Conservation (phyloP, 2,113 vertebrate species). For the Enhydra lutris region DNA sequence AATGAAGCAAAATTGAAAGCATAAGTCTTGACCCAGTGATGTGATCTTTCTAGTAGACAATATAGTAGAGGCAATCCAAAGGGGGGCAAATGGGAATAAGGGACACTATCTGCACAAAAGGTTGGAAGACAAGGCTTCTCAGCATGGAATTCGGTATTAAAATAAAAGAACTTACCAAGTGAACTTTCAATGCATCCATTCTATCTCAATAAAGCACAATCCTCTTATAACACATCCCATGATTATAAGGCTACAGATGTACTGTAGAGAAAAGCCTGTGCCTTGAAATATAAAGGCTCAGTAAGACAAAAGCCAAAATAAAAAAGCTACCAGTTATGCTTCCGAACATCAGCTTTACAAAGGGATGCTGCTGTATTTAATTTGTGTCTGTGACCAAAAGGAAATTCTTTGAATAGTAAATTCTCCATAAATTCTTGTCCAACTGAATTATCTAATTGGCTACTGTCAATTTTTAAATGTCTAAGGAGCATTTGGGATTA, state of each 20-base stretch:
- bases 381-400: constrained; percentile 33
- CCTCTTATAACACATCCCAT: constrained; percentile 30
- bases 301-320: constrained; percentile 49
- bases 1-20: constrained; percentile 75
- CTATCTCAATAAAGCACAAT: constrained; percentile 64
- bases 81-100: constrained; percentile 60
- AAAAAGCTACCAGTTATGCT: constrained; percentile 16
- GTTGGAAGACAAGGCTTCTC: constrained; percentile 63
- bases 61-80: constrained; percentile 66
- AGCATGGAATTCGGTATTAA: constrained; percentile 57
- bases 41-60: constrained; percentile 68
- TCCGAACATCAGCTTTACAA: constrained; percentile 39
- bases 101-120: constrained; percentile 59
- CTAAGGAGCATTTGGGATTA: constrained; percentile 63
- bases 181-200: constrained; percentile 55
- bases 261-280: constrained; percentile 43
- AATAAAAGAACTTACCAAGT: constrained; percentile 62
- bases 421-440: constrained; percentile 31
- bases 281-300: constrained; percentile 50
- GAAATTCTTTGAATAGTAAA: constrained; percentile 54
- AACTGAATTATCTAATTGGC: constrained; percentile 65
- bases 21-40: constrained; percentile 68
- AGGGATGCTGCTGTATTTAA: constrained; percentile 36
- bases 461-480: constrained; percentile 60
- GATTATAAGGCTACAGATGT: constrained; percentile 46